These are phyloP conservation scores for Phymatocera aterrima DNA, from an alignment of 2,888 invertebrate species.

Conservation along the genomic window DNA sequence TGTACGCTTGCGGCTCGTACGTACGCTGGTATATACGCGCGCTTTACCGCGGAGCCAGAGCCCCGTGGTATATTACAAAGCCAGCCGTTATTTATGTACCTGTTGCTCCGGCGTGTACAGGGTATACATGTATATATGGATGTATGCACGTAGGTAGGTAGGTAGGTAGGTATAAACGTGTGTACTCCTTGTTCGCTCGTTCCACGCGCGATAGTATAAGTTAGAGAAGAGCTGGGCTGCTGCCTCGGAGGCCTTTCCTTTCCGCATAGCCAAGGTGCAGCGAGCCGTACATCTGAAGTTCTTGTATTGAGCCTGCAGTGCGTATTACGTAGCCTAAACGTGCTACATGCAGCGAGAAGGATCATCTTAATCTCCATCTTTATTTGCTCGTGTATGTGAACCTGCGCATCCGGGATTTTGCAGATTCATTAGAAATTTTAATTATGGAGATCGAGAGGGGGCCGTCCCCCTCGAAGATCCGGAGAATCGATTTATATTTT, in stretches of 20 bases:
- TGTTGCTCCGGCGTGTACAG: conserved; percentile 36
- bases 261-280: conserved; percentile 74
- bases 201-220: conserved; percentile 49
- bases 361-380: background rate
- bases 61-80: conserved; percentile 44
- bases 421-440: conserved; percentile 3
- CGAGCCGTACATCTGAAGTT: conserved; percentile 65
- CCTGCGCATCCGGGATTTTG: background rate
- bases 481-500: conserved; percentile 23
- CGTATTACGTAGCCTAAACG: conserved; percentile 25
- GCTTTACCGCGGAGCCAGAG: conserved; percentile 53
- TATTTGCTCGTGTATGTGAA: background rate
- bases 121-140: background rate
- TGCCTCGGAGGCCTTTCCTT: conserved; percentile 66
- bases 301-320: background rate
- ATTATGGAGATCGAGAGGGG: background rate
- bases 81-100: conserved; percentile 45
- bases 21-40: conserved; percentile 50
- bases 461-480: conserved; percentile 30
- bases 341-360: too few species aligned
- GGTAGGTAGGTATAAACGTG: conserved; percentile 3
- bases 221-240: conserved; percentile 57
- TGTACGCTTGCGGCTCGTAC: background rate
- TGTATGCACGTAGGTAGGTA: background rate
- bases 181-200: conserved; percentile 27